Evolutionary conservation across 2,888 invertebrate genomes (phyloP), one percentile per base, ranked within the genome.

Genomic region (Drosophila borborema): DNA sequence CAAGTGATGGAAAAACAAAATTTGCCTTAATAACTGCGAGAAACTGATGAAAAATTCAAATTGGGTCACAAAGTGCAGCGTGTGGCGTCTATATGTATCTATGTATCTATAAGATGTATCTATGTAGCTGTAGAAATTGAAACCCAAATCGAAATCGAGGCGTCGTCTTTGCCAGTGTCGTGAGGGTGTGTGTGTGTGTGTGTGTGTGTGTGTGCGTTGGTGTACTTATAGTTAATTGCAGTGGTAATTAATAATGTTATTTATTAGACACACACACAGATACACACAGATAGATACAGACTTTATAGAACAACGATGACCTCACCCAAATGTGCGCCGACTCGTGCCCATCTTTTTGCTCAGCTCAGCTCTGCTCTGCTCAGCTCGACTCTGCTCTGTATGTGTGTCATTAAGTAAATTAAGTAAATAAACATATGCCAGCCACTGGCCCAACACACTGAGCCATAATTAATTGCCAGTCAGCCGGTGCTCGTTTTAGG

Each of bases 351-450:
- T 83, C 75, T 82, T 70, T 61, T 51, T n/a, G 31, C n/a, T 54
- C 16, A 28, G 40, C 43, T 48, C 34, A 10, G 64, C 64, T 53
- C 59, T 48, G 36, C n/a, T 48, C 16, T 16, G 36, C 48, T 43
- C 34, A 3, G 23, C 53, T 53, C 36, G 6, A 69, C 64, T 54
- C 60, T 64, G 61, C 54, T 69, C 55, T 55, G 41, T 73, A 56
- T 82, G 81, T 81, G 86, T 87, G 89, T 90, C 84, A 91, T 90
- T 90, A 91, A 90, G 91, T 90, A 90, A 91, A 90, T 90, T 91
- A 90, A 90, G 89, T 89, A 91, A 90, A 89, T 89, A 90, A 90
- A 90, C 90, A 91, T 89, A 91, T 90, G 91, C 86, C 90, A 75
- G 86, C 64, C 68, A 77, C 66, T 63, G 74, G 43, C 54, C 46